Conservation (phyloP, 37 sponge, comb jelly and placozoan species). For the Spongilla lacustris region DNA sequence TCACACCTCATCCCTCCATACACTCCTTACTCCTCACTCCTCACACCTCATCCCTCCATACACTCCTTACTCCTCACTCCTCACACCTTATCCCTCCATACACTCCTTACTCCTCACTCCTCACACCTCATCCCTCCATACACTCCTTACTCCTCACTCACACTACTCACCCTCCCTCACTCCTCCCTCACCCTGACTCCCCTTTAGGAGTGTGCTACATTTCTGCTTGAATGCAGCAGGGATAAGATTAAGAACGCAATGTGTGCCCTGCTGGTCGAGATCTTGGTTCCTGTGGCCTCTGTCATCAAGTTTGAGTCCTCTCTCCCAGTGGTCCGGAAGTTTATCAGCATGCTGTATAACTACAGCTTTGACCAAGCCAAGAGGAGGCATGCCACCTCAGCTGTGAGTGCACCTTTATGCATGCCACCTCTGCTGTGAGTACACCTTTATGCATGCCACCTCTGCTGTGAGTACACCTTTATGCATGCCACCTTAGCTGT, state of each 20-base stretch:
- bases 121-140: conserved; percentile 16
- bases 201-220: conserved; percentile 80
- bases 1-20: too few species aligned
- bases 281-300: conserved; percentile 88
- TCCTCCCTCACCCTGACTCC: neutral
- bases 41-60: too few species aligned
- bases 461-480: too few species aligned
- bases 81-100: conserved; percentile 15
- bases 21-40: too few species aligned
- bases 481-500: too few species aligned
- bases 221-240: conserved; percentile 65
- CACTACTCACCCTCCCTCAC: conserved; percentile 2
- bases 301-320: conserved; percentile 89
- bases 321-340: conserved; percentile 87
- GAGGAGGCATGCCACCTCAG: conserved; percentile 1
- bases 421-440: neutral
- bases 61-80: too few species aligned
- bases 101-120: neutral
- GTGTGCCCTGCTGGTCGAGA: conserved; percentile 85
- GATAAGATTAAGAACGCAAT: conserved; percentile 81
- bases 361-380: conserved; percentile 81
- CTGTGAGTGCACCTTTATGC: conserved; percentile 39
- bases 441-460: neutral
- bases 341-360: conserved; percentile 86
- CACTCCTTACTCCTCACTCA: neutral